Conservation (phyloP, 2,113 vertebrate genomes). For the Periophthalmus modestus region DNA sequence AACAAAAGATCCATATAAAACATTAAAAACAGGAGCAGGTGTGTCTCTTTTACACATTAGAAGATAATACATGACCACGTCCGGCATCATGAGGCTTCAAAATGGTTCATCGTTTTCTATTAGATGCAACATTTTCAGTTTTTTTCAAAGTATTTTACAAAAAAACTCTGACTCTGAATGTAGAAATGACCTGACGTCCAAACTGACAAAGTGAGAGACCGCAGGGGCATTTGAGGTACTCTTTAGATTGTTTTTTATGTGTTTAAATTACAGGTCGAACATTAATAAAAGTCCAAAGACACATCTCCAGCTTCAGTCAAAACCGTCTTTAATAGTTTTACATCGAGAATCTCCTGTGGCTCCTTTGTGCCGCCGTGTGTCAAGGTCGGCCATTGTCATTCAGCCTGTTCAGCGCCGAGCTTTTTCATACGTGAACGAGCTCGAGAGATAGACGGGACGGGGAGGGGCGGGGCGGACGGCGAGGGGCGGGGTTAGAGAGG, state of each 20-base stretch:
- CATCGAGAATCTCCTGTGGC: neutral
- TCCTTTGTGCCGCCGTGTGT: constrained; percentile 34
- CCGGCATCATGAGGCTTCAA: too few relatives aligned
- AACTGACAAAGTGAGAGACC: neutral
- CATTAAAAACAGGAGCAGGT: too few relatives aligned
- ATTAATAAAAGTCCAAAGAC: neutral
- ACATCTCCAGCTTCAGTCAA: neutral
- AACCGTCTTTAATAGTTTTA: neutral
- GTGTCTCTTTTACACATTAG: too few relatives aligned
- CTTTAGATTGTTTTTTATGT: too few relatives aligned
- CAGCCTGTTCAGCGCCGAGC: constrained; percentile 69
- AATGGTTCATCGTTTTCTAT: too few relatives aligned
- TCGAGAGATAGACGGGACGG: constrained; percentile 29
- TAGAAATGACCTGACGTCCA: neutral
- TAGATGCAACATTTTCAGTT: neutral
- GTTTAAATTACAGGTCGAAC: neutral
- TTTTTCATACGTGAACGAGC: constrained; percentile 56
- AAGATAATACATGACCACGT: too few relatives aligned
- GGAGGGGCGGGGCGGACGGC: constrained; percentile 37
- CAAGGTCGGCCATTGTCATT: constrained; percentile 71
- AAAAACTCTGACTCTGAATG: too few relatives aligned
- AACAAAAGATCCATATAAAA: too few relatives aligned
- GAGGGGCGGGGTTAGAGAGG: too few relatives aligned
- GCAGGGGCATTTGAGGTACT: neutral
- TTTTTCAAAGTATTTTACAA: too few relatives aligned